Evolutionary conservation across 2,797 vertebrate genomes (phyloP).

Genomic region (Parambassis ranga): DNA sequence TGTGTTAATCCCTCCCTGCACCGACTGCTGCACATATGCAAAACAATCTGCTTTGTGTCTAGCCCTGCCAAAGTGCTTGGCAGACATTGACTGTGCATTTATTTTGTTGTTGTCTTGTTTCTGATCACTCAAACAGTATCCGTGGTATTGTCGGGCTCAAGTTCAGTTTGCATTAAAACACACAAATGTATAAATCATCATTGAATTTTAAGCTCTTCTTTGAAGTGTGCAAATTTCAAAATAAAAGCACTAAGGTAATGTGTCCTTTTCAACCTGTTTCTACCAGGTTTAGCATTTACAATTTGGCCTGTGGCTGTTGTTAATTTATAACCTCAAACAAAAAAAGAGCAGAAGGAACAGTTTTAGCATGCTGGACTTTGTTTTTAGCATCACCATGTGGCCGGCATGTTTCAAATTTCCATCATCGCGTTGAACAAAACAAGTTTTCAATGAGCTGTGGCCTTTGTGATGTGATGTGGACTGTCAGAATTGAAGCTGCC

Average conservation of each 20-base stretch:
- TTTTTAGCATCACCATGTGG: conserved; percentile 31
- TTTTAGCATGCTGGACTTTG: conserved; percentile 5
- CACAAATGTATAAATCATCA: too few species aligned
- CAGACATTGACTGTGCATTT: conserved; percentile 37
- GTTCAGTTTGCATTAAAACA: conserved; percentile 1
- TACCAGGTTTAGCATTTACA: not conserved
- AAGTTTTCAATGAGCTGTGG: conserved; percentile 16
- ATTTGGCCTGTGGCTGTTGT: conserved; percentile 3
- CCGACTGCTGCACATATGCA: conserved; percentile 42
- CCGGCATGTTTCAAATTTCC: conserved; percentile 16
- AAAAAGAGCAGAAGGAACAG: conserved; percentile 7
- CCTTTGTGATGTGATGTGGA: conserved; percentile 15
- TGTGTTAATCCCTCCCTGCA: conserved; percentile 38
- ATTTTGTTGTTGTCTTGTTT: conserved; percentile 48
- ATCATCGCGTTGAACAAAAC: not conserved
- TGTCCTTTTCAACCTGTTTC: not conserved
- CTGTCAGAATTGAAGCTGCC: conserved; percentile 5
- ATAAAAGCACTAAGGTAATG: too few species aligned
- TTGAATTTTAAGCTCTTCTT: too few species aligned
- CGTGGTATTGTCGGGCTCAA: conserved; percentile 18
- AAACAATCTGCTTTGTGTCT: conserved; percentile 56
- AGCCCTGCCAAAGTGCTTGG: conserved; percentile 46
- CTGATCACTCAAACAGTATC: conserved; percentile 40
- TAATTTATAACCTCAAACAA: conserved; percentile 16
- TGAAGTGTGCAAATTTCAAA: too few species aligned